Base-by-base conservation (phyloP, 1,140 invertebrate species). In the Drosophila parabipectinata region DNA sequence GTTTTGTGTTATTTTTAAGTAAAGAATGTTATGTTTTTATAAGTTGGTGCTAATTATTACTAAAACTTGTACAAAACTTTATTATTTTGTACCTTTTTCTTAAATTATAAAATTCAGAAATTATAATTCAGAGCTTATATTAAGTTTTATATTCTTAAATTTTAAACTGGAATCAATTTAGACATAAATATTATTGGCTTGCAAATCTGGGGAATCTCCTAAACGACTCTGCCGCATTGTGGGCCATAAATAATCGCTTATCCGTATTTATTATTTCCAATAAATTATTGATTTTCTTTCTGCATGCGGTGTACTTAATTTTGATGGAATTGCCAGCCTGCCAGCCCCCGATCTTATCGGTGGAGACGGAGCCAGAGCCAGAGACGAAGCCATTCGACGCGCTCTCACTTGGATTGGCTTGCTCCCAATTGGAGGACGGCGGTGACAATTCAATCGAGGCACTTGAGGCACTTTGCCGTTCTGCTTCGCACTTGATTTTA, bases 401-500 rank as follows among this genome's bases (percentile, higher is more conserved):
- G 82, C 82, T 87, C 83, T 88, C 71, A 82, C 83, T 87, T 47
- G 44, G 44, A 3, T 18, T 14, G 41, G 44, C 18, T 21, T 87
- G 83, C 82, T 87, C 82, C 75, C 83, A 87, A 88, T 87, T 68
- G 77, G 82, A 58, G 55, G 50, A 59, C 58, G 53, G 59, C 53
- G 59, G 75, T 79, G 84, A 83, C 83, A 88, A 83, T 83, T 88
- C 83, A 88, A 88, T 89, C 67, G 71, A 88, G 50, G 64, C 75
- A 71, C 45, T 21, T 21, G 21, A 21, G 21, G 21, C 21, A 18
- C 18, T 18, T 52, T 72, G 54, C 26, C 60, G 55, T 48, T 47
- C 18, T 64, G 26, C 34, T 59, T 63, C 54, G 61, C 66, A 69
- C 51, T 73, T 53, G 39, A 28, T 47, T 60, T 44, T 59, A 54